These are phyloP conservation scores for Anas bahamensis DNA, from an alignment of 2,797 vertebrate species.

Conservation along the genomic window DNA sequence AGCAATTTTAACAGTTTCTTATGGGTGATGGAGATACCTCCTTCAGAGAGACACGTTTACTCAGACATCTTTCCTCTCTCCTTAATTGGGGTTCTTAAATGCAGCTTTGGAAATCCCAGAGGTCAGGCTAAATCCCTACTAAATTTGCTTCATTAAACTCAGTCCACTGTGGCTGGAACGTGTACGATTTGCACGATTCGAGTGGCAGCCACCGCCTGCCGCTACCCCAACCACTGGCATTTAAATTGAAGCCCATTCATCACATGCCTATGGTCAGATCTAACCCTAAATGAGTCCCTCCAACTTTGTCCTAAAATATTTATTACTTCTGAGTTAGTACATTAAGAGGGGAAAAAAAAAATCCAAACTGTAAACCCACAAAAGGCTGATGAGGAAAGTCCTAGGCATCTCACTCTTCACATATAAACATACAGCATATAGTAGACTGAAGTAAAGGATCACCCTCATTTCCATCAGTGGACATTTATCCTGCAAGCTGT, in stretches of 20 bases:
- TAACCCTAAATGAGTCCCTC: constrained; percentile 62
- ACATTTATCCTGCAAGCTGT: not conserved
- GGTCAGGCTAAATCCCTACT: constrained; percentile 17
- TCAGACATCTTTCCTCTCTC: not conserved
- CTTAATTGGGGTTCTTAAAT: not conserved
- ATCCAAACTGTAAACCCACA: not conserved
- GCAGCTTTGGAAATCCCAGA: constrained; percentile 22
- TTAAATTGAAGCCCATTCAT: constrained; percentile 69
- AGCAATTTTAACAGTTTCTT: not conserved
- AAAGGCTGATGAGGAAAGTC: not conserved
- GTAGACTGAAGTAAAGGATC: not conserved
- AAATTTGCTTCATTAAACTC: constrained; percentile 40
- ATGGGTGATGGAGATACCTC: not conserved
- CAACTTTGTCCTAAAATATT: constrained; percentile 56
- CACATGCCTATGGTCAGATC: constrained; percentile 56
- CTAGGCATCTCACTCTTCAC: not conserved
- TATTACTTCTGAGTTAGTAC: constrained; percentile 57
- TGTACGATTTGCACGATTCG: not conserved
- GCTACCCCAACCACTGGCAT: constrained; percentile 63
- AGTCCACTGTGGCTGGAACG: constrained; percentile 27
- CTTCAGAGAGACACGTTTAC: not conserved
- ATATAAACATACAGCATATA: not conserved
- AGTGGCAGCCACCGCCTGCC: constrained; percentile 2
- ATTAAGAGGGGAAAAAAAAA: not conserved
- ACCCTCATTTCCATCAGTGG: not conserved